Conservation (phyloP, 2,888 invertebrate species). For the Xylota segnis region DNA sequence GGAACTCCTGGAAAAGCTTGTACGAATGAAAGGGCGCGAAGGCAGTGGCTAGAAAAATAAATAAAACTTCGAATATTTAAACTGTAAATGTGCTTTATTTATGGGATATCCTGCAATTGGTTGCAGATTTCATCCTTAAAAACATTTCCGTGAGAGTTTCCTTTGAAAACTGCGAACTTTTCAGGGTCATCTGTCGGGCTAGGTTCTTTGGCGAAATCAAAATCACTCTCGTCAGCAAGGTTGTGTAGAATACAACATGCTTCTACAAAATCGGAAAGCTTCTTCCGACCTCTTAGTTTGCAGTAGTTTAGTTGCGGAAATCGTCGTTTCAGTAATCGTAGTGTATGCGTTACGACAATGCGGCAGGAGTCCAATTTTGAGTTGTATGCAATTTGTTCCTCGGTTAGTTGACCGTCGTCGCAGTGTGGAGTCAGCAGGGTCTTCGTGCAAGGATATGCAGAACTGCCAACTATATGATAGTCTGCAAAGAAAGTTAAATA, state of each 20-base stretch:
- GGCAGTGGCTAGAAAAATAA: no score
- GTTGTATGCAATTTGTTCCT: slow-evolving; percentile 55
- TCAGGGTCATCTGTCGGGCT: not conserved
- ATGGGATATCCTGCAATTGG: no score
- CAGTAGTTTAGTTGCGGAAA: slow-evolving; percentile 40
- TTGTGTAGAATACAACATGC: slow-evolving; percentile 42
- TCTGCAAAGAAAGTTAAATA: slow-evolving; percentile 3
- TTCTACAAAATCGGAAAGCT: slow-evolving; percentile 20
- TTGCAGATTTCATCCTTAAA: slow-evolving; percentile 8
- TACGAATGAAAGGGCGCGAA: not conserved
- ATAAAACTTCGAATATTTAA: not conserved
- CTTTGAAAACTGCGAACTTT: not conserved
- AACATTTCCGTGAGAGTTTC: not conserved
- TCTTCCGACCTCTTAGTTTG: slow-evolving; percentile 22
- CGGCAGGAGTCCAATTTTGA: slow-evolving; percentile 51
- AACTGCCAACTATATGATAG: slow-evolving; percentile 15
- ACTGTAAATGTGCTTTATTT: not conserved
- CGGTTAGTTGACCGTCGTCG: slow-evolving; percentile 49
- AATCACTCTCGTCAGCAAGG: slow-evolving; percentile 37
- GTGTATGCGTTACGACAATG: not conserved
- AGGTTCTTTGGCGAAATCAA: not conserved
- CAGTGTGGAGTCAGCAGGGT: slow-evolving; percentile 48
- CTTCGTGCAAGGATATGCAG: slow-evolving; percentile 53
- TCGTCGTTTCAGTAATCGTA: slow-evolving; percentile 36
- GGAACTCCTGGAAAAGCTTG: not conserved